Evolutionary conservation across 2,888 invertebrate species (phyloP).

Genomic region (Pachycephus smyrnensis): DNA sequence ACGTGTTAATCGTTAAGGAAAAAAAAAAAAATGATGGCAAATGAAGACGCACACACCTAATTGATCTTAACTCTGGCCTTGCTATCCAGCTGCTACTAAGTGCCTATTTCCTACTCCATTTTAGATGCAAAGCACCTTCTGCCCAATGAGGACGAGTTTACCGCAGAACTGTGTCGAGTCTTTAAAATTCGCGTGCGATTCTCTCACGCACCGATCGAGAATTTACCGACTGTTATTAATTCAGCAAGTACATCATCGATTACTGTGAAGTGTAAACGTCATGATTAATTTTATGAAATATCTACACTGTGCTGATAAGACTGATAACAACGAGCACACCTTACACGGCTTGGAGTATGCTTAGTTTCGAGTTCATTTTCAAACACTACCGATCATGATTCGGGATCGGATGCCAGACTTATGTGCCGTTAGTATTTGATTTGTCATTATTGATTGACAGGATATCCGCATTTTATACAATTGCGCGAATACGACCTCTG

Average conservation of each 20-base stretch:
- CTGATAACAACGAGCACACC: constrained; percentile 48
- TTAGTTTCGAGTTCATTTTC: constrained; percentile 38
- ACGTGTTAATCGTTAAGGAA: neutral
- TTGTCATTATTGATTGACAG: neutral
- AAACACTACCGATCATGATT: constrained; percentile 51
- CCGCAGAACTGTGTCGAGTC: constrained; percentile 36
- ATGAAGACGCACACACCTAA: constrained; percentile 8
- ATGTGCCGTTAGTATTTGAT: constrained; percentile 55
- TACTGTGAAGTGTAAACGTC: constrained; percentile 11
- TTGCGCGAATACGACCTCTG: neutral
- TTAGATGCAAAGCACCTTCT: constrained; percentile 54
- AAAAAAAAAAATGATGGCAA: neutral
- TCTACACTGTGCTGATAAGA: constrained; percentile 55
- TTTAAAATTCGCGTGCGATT: constrained; percentile 22
- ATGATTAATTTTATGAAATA: constrained; percentile 26
- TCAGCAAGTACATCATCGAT: constrained; percentile 16
- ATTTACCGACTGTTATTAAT: constrained; percentile 2
- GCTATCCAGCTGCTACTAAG: constrained; percentile 30
- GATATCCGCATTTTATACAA: neutral
- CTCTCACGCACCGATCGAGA: neutral
- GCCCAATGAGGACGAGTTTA: constrained; percentile 33
- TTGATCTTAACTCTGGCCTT: constrained; percentile 26
- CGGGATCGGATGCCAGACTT: constrained; percentile 62
- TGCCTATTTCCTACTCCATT: constrained; percentile 59
- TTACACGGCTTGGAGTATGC: constrained; percentile 28